Evolutionary conservation across 1,140 invertebrate species (phyloP).

Genomic region (Drosophila dunni): DNA sequence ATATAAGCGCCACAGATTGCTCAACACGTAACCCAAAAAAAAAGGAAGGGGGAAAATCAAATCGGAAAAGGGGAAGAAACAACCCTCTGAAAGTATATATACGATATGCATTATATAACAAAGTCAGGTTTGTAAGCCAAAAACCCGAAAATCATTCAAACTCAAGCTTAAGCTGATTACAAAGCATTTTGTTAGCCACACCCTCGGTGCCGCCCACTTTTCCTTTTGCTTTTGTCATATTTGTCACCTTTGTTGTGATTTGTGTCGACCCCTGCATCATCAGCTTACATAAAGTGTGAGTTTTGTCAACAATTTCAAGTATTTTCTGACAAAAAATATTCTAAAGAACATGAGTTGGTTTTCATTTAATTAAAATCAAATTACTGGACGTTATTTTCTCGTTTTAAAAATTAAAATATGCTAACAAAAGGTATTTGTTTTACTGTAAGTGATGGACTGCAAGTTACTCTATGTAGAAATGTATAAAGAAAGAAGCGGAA

Average conservation of each 20-base stretch:
- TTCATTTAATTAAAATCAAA: conserved; percentile 42
- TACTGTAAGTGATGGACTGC: not conserved
- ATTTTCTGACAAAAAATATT: not conserved
- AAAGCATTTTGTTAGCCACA: conserved; percentile 26
- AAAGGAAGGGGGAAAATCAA: too few relatives aligned
- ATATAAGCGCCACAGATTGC: conserved; percentile 31
- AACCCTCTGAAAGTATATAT: conserved; percentile 7
- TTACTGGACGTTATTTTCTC: conserved; percentile 4
- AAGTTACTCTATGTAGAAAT: not conserved
- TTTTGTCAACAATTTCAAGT: conserved; percentile 33
- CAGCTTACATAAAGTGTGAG: conserved; percentile 25
- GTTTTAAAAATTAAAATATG: conserved; percentile 5
- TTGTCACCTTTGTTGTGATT: conserved; percentile 36
- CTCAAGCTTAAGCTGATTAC: conserved; percentile 48
- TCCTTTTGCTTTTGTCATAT: conserved; percentile 25
- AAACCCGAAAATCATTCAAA: conserved; percentile 47
- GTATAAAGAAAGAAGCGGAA: not conserved
- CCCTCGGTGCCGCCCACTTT: not conserved
- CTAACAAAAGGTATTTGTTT: not conserved
- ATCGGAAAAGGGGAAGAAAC: not conserved
- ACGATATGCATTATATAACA: conserved; percentile 23
- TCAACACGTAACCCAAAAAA: conserved; percentile 3
- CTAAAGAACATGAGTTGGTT: not conserved
- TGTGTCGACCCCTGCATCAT: conserved; percentile 13
- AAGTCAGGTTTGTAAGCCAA: conserved; percentile 16